These are phyloP conservation scores for Microcebus murinus DNA, from an alignment of 2,113 vertebrate genomes.

Conservation along the genomic window DNA sequence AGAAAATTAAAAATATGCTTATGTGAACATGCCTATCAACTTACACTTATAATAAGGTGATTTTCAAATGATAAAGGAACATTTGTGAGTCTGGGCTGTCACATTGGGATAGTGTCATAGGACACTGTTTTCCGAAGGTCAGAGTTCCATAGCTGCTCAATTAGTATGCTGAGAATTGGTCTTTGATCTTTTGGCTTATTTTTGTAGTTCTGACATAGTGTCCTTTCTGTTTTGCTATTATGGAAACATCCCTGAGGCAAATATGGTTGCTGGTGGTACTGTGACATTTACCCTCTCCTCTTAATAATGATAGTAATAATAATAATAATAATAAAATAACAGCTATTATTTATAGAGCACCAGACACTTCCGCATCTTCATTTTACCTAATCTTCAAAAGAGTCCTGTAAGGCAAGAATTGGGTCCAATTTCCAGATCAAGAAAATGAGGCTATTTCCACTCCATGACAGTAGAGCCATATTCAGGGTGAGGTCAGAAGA, in stretches of 20 bases:
- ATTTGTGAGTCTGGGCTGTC: slow-evolving; percentile 39
- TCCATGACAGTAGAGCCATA: background rate
- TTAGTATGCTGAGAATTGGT: slow-evolving; percentile 43
- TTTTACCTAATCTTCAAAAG: slow-evolving; percentile 28
- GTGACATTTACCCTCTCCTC: background rate
- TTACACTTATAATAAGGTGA: slow-evolving; percentile 16
- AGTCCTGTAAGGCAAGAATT: background rate
- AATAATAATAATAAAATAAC: background rate
- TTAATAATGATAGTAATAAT: background rate
- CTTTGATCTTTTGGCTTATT: slow-evolving; percentile 61
- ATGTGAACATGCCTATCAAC: slow-evolving; percentile 44
- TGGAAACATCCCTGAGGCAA: slow-evolving; percentile 5
- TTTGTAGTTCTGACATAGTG: slow-evolving; percentile 33
- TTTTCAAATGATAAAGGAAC: slow-evolving; percentile 39
- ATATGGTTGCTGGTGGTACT: background rate
- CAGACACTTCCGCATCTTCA: background rate
- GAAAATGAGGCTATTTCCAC: background rate
- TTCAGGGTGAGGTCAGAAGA: background rate
- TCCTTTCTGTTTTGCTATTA: slow-evolving; percentile 50
- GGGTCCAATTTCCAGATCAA: background rate
- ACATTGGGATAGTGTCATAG: background rate
- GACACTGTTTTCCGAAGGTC: slow-evolving; percentile 58
- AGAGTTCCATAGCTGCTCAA: slow-evolving; percentile 53
- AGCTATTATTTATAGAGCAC: background rate
- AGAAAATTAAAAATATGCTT: slow-evolving; percentile 60